phyloP scores from a whole-genome alignment of 2,113 vertebrate genomes.

The Collichthys lucidus region DNA sequence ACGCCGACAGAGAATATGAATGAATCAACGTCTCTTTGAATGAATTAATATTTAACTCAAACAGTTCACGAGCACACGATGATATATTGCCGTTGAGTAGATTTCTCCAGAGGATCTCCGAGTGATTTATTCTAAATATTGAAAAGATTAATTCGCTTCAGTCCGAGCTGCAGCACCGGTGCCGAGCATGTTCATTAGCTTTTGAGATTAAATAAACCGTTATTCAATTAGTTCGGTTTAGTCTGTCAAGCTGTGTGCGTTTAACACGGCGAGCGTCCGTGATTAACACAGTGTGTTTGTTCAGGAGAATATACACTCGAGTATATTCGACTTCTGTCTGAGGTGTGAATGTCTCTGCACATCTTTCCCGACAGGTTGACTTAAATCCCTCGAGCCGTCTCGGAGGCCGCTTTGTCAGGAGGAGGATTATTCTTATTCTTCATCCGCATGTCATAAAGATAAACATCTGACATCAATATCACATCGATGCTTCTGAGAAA shows the following conservation, averaged over 20 bases:
- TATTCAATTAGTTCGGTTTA: slow-evolving; percentile 35
- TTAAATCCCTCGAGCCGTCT: slow-evolving; percentile 25
- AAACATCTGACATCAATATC: slow-evolving; percentile 57
- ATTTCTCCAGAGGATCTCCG: background rate
- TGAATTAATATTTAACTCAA: background rate
- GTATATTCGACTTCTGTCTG: background rate
- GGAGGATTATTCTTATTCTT: slow-evolving; percentile 55
- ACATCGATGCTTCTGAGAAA: background rate
- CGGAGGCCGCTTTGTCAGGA: slow-evolving; percentile 21
- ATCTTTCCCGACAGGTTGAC: background rate
- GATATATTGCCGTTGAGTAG: background rate
- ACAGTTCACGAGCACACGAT: background rate
- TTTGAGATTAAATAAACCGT: slow-evolving; percentile 40
- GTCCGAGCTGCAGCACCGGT: background rate
- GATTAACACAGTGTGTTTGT: background rate
- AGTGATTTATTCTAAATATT: background rate
- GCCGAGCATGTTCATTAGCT: slow-evolving; percentile 25
- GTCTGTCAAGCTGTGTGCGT: slow-evolving; percentile 14
- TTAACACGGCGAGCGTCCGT: background rate
- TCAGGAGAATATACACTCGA: background rate
- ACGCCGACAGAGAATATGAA: background rate
- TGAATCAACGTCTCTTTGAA: background rate
- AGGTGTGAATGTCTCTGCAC: background rate
- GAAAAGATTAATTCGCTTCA: background rate
- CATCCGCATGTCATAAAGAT: slow-evolving; percentile 31